Evolutionary conservation across 2,113 vertebrate species (phyloP).

Genomic region (Pimephales promelas): DNA sequence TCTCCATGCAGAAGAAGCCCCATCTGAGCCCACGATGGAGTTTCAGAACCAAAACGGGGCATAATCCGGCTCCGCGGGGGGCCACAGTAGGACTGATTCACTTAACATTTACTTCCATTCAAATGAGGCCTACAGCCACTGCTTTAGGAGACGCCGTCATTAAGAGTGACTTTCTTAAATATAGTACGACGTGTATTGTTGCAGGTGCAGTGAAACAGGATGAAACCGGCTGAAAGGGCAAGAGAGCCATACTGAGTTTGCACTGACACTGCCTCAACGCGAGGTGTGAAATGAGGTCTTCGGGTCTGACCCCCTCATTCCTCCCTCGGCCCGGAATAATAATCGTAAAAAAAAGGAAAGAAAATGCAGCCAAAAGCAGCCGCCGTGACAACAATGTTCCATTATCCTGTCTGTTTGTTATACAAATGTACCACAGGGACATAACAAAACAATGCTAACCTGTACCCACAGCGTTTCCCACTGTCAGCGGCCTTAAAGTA

Average conservation of each 20-base stretch:
- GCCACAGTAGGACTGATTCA: slow-evolving; percentile 52
- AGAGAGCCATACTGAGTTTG: slow-evolving; percentile 30
- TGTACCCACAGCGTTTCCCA: slow-evolving; percentile 39
- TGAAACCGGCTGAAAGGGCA: slow-evolving; percentile 28
- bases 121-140: slow-evolving; percentile 30
- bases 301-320: slow-evolving; percentile 46
- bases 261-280: slow-evolving; percentile 29
- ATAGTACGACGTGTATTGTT: slow-evolving; percentile 37
- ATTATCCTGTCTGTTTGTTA: slow-evolving; percentile 60
- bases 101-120: slow-evolving; percentile 55
- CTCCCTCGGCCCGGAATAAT: slow-evolving; percentile 31
- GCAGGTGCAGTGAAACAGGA: slow-evolving; percentile 54
- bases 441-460: slow-evolving; percentile 58
- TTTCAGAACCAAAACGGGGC: slow-evolving; percentile 19
- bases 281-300: slow-evolving; percentile 48
- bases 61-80: slow-evolving; percentile 36
- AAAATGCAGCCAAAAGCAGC: slow-evolving; percentile 51
- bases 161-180: neutral
- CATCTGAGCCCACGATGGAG: slow-evolving; percentile 35
- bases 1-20: slow-evolving; percentile 27
- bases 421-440: slow-evolving; percentile 56
- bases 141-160: slow-evolving; percentile 1
- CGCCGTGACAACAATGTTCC: slow-evolving; percentile 50
- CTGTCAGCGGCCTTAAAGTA: slow-evolving; percentile 47
- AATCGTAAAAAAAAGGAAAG: slow-evolving; percentile 34